These are phyloP conservation scores for Cryptotermes secundus DNA, from an alignment of 1,140 invertebrate species.

Conservation along the genomic window DNA sequence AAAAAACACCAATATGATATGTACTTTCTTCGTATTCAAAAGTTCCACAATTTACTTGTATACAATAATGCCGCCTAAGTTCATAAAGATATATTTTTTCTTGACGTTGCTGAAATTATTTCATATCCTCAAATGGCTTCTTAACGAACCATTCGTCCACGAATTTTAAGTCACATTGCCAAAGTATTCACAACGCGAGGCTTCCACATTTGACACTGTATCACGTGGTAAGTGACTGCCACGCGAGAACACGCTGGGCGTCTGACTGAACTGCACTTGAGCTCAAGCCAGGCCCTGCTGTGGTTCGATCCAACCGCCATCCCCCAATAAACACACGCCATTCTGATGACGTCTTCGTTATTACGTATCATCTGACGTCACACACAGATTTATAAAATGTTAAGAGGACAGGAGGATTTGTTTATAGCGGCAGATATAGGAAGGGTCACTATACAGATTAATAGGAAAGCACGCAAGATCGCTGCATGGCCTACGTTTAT, in stretches of 20 bases:
- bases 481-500: too few relatives aligned
- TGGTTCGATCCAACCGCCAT: not conserved
- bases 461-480: too few relatives aligned
- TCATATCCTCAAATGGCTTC: too few relatives aligned
- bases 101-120: not conserved
- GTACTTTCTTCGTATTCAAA: too few relatives aligned
- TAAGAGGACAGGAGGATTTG: not conserved
- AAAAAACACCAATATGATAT: too few relatives aligned
- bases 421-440: not conserved
- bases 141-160: not conserved
- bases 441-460: too few relatives aligned
- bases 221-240: not conserved
- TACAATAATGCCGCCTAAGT: not conserved
- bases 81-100: not conserved
- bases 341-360: not conserved
- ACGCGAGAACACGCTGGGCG: not conserved
- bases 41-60: too few relatives aligned
- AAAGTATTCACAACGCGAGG: not conserved
- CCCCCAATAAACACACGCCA: not conserved
- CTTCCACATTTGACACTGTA: not conserved
- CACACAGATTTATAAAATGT: not conserved
- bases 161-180: not conserved
- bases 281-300: not conserved
- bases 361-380: not conserved
- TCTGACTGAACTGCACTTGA: not conserved